phyloP scores from a whole-genome alignment of 2,113 vertebrate genomes.

The Rhegmatorhina hoffmannsi region DNA sequence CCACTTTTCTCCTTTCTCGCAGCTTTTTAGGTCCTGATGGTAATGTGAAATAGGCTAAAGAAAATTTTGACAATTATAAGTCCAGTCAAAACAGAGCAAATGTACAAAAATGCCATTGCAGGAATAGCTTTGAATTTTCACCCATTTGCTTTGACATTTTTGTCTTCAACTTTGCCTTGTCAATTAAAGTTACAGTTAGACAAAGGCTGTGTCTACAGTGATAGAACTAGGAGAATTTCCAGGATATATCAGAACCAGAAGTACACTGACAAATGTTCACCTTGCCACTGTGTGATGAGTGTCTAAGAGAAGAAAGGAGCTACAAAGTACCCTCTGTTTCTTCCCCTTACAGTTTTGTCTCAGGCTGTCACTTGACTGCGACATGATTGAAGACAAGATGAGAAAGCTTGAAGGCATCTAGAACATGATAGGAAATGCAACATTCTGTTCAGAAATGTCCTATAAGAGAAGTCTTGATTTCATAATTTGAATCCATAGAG shows the following conservation, averaged over 20 bases:
- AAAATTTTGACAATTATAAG: not conserved
- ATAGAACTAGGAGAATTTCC: not conserved
- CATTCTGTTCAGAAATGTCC: not conserved
- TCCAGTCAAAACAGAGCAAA: not conserved
- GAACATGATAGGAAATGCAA: not conserved
- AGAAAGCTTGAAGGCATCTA: not conserved
- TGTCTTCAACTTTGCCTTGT: not conserved
- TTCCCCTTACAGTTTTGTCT: not conserved
- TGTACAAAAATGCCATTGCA: not conserved
- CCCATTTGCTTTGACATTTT: not conserved
- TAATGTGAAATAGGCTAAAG: not conserved
- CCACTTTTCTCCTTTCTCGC: not conserved
- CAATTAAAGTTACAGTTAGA: not conserved
- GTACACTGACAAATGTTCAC: not conserved
- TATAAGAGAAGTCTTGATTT: not conserved
- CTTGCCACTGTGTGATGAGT: not conserved
- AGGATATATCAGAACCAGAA: not conserved
- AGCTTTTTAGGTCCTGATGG: not conserved
- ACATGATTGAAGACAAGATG: not conserved
- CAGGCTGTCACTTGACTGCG: not conserved
- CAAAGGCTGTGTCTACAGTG: not conserved
- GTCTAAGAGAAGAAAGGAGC: not conserved
- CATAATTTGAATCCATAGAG: not conserved
- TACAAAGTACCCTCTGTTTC: not conserved
- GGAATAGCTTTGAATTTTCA: not conserved